Evolutionary conservation across 2,113 vertebrate genomes (phyloP), one percentile per base, ranked within the genome.

Genomic region (Cranoglanis bouderius): DNA sequence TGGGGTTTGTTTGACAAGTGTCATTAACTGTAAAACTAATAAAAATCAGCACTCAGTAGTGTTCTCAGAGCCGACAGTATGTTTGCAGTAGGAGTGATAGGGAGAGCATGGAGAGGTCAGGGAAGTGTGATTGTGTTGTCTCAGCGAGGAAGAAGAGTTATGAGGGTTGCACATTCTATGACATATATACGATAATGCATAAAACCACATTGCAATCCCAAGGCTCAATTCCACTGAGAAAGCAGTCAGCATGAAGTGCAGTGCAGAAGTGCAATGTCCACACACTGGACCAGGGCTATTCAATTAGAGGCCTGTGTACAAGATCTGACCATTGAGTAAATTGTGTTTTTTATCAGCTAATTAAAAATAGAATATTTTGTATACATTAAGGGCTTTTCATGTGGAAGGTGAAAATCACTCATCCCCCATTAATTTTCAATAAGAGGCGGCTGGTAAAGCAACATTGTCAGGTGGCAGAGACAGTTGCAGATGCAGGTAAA

Each of bases 91-190:
- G 12, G 49, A 85, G 18, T 38, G 49, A 35, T 85, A 19, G 67
- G 29, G 46, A 72, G 84, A 72, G 29, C 43, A 13, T 29, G 70
- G 85, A 75, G 35, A 86, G 49, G 85, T 61, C 53, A 87, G 74
- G 74, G 74, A 43, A 46, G 38, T 80, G 38, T 80, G 38, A 87
- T 46, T 63, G 85, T 78, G 55, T 80, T 78, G 53, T 87, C 85
- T 80, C 74, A 78, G 74, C 5, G 5, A 80, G 75, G 75, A 80
- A 80, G 46, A 81, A 63, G 59, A 86, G 67, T 86, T 86, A 75
- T 75, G 67, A 74, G 29, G 16, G 63, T 65, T 80, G 55, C n/a
- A 53, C 24, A 67, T 65, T 81, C 86, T 51, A 32, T 67, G 74
- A 80, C 38, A 75, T 77, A 77, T 77, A 85, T 75, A 86, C n/a